These are phyloP conservation scores for Dufourea novaeangliae DNA, from an alignment of 1,140 invertebrate genomes.

Conservation along the genomic window DNA sequence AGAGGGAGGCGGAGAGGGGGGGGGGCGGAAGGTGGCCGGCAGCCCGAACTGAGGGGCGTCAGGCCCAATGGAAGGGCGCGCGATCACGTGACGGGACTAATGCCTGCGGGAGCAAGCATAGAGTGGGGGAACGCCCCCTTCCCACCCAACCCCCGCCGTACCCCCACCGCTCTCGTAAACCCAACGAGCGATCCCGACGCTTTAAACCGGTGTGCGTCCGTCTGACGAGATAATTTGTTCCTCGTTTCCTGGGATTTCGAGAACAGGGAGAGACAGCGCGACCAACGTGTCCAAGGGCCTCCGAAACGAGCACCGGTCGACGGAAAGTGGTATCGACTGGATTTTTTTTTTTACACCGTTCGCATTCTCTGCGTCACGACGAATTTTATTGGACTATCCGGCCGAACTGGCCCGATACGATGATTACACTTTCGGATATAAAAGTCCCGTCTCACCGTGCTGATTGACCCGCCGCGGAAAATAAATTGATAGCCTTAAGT, in stretches of 20 bases:
- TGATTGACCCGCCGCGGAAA: slow-evolving; percentile 8
- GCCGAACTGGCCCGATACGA: neutral
- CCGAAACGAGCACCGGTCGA: slow-evolving; percentile 7
- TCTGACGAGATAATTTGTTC: slow-evolving; percentile 81
- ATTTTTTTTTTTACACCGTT: neutral
- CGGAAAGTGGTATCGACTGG: neutral
- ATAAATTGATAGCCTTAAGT: slow-evolving; percentile 2
- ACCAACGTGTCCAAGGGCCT: slow-evolving; percentile 23
- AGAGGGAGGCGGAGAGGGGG: slow-evolving; percentile 42
- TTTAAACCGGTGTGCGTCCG: slow-evolving; percentile 69
- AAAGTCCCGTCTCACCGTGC: neutral
- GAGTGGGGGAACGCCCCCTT: slow-evolving; percentile 37
- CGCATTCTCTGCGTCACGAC: neutral
- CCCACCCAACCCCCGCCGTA: slow-evolving; percentile 1
- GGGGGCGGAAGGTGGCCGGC: slow-evolving; percentile 48
- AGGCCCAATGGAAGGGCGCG: slow-evolving; percentile 36
- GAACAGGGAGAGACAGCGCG: slow-evolving; percentile 57
- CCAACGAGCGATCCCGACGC: slow-evolving; percentile 65
- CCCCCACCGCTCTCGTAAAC: slow-evolving; percentile 22
- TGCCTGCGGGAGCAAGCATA: neutral
- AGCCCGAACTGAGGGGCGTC: slow-evolving; percentile 46
- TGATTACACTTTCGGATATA: neutral
- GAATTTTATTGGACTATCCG: neutral
- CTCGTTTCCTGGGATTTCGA: slow-evolving; percentile 79
- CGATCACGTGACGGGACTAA: slow-evolving; percentile 38